Conservation (phyloP, 2,113 vertebrate genomes). For the Hyaena hyaena region DNA sequence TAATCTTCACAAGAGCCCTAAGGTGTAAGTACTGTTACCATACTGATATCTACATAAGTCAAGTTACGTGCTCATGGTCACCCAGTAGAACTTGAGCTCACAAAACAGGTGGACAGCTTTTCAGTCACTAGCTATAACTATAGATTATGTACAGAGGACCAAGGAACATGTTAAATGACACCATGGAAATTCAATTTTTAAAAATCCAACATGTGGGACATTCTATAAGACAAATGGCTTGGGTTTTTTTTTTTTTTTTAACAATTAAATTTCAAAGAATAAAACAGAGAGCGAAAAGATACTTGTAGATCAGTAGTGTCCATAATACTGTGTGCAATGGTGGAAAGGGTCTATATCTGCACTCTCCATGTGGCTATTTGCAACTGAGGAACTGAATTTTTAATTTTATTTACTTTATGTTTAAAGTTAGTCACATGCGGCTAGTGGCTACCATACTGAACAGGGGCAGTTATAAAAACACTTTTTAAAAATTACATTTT, state of each 20-base stretch:
- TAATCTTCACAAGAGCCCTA: not conserved
- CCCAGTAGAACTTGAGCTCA: not conserved
- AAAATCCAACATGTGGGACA: not conserved
- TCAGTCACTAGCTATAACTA: not conserved
- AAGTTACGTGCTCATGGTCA: not conserved
- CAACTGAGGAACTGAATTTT: not conserved
- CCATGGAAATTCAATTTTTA: not conserved
- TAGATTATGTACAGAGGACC: not conserved
- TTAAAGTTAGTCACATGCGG: not conserved
- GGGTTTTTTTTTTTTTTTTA: not conserved
- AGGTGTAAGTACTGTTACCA: not conserved
- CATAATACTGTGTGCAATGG: not conserved
- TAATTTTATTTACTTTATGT: not conserved
- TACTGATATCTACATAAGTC: not conserved
- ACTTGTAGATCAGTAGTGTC: not conserved
- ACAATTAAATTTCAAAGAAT: not conserved
- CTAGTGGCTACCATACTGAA: not conserved
- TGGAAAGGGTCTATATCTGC: not conserved
- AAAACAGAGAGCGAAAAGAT: not conserved
- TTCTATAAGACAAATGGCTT: not conserved
- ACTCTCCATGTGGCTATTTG: not conserved
- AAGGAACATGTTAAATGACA: not conserved
- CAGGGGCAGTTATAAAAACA: not conserved
- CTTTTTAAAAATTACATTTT: not conserved
- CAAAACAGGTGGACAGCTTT: not conserved